Base-by-base conservation (phyloP, 1,140 invertebrate species). In the Drosophila arizonae region DNA sequence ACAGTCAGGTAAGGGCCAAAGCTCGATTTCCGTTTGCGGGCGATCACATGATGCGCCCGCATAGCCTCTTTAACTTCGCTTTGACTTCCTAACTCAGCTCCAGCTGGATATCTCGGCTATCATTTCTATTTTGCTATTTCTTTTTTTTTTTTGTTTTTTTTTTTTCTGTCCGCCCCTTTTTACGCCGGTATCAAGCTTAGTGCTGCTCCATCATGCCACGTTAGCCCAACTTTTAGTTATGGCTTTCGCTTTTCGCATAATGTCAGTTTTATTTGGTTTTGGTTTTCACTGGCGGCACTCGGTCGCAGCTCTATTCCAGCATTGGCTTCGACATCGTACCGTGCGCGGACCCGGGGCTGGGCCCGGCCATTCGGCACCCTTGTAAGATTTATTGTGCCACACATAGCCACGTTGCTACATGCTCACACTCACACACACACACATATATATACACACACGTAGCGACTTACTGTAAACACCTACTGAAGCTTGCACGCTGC, bases 241-340 rank as follows among this genome's bases (percentile, higher is more conserved):
- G 84, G 84, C 84, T 88, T 88, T 88, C 84, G 84, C 84, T 88
- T 88, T 88, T 88, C 84, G 84, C 84, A 88, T 88, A 88, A 88
- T 88, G 84, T 88, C 84, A 88, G 84, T 88, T 88, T 88, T 88
- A 88, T 88, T 88, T 88, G 84, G 84, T 88, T 88, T 88, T 88
- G 84, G 76, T 88, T 88, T 88, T 88, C 84, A 84, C 66, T 77
- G 69, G 73, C 55, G 69, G 58, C 46, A 46, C 43, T 41, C 61
- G 45, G 21, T 48, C n/a, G 21, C 39, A 4, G 50, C 1, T 17
- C 36, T 41, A 26, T 51, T 17, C 24, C 50, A 43, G 51, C 51
- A 52, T 30, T 36, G 52, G 57, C 51, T 69, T 65, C 60, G 66
- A 64, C 62, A 43, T 36, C 30, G 62, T n/a, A 28, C 54, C 26